Base-by-base conservation (phyloP, 2,113 vertebrate genomes). In the Willisornis vidua region DNA sequence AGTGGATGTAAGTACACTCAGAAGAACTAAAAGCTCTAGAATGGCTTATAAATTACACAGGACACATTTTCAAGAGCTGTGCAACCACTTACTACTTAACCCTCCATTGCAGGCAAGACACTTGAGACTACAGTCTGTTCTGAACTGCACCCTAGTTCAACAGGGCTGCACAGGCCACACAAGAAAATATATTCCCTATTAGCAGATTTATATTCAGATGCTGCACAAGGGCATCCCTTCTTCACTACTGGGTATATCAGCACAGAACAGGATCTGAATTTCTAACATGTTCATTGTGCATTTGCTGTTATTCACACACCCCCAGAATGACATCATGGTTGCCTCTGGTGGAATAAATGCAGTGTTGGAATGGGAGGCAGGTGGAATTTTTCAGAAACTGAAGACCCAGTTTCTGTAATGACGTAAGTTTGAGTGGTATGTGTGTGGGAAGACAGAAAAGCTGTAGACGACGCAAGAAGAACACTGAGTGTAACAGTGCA, bases 1-100 rank as follows among this genome's bases (percentile, higher is more conserved):
- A 96, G 96, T 90, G 83, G 88, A 92, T 92, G 12, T 87, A 87
- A 96, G 90, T 75, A 87, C 93, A 89, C 96, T 94, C 73, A 90
- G 75, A 92, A 79, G 58, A 92, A 67, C 92, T 93, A 81, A 92
- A 94, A 92, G 83, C 93, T 93, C 92, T 68, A 68, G 88, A 89
- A 95, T 46, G 58, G 62, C 43, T 94, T 85, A 75, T 86, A 93
- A 96, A 93, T 94, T 84, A 81, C 83, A 93, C 26, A 83, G 61
- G 65, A 88, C 8, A 8, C 24, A 71, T 90, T 89, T 87, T 72
- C 68, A 65, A 93, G 83, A 86, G 87, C 88, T 72, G 49, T 61
- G 84, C 72, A 65, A 62, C 82, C 65, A 81, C 65, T 54, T 39
- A 59, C 73, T 95, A 54, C 72, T 95, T 92, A 95, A 96, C 76